Evolutionary conservation across 2,888 invertebrate species (phyloP).

Genomic region (Exephanes ischioxanthus): DNA sequence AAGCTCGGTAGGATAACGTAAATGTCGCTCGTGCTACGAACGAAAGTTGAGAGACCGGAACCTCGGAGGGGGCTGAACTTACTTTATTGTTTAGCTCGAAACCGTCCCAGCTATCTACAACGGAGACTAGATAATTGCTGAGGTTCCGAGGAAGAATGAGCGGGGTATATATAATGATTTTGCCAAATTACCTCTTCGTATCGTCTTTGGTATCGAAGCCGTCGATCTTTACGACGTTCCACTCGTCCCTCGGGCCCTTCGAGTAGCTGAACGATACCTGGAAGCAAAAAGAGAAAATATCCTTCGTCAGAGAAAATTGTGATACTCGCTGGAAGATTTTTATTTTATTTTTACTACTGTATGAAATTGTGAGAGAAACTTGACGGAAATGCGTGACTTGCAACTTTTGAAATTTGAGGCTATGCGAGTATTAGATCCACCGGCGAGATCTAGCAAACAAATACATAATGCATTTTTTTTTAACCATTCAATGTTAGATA

Average conservation of each 20-base stretch:
- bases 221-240: slow-evolving; percentile 94
- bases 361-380: background rate
- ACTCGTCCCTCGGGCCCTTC: slow-evolving; percentile 90
- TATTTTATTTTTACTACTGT: background rate
- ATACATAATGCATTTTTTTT: no score
- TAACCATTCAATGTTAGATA: no score
- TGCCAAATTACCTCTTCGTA: slow-evolving; percentile 90
- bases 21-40: background rate
- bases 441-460: no score
- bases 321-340: slow-evolving; percentile 15
- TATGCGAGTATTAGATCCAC: no score
- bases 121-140: slow-evolving; percentile 31
- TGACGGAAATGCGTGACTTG: no score
- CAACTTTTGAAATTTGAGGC: no score
- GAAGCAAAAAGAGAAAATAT: slow-evolving; percentile 77
- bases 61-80: slow-evolving; percentile 3
- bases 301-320: slow-evolving; percentile 11
- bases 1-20: slow-evolving; percentile 2
- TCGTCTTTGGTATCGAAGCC: slow-evolving; percentile 93
- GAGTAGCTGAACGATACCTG: slow-evolving; percentile 95
- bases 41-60: background rate
- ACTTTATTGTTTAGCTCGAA: background rate
- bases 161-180: slow-evolving; percentile 51
- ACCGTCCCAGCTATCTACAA: slow-evolving; percentile 13
- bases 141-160: slow-evolving; percentile 26